Conservation (phyloP, 2,113 vertebrate species). For the Lampris incognitus region DNA sequence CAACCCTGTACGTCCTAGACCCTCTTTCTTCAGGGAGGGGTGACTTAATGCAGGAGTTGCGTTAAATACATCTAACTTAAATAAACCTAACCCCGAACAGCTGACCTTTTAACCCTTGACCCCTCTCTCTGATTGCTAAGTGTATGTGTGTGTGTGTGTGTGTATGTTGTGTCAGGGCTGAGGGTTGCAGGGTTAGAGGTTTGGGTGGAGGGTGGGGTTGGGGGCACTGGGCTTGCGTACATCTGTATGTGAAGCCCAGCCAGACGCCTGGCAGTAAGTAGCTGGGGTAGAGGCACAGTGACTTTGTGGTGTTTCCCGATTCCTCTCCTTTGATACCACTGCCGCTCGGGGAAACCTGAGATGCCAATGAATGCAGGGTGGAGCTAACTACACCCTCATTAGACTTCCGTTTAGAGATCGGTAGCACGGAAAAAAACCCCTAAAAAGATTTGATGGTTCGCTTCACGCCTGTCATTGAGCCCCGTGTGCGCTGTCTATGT, state of each 20-base stretch:
- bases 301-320: slow-evolving; percentile 63
- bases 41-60: slow-evolving; percentile 14
- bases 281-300: slow-evolving; percentile 13
- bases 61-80: background rate
- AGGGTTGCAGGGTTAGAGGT: slow-evolving; percentile 18
- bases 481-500: background rate
- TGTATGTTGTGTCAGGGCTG: slow-evolving; percentile 21
- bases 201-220: background rate
- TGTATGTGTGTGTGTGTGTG: slow-evolving; percentile 29
- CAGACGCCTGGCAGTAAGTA: slow-evolving; percentile 40
- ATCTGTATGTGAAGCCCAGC: slow-evolving; percentile 24
- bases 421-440: background rate
- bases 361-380: slow-evolving; percentile 27
- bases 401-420: slow-evolving; percentile 15
- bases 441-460: background rate
- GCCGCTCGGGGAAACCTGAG: slow-evolving; percentile 60
- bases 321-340: slow-evolving; percentile 51
- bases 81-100: too few relatives aligned
- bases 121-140: slow-evolving; percentile 58
- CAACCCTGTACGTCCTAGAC: slow-evolving; percentile 6
- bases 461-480: too few relatives aligned
- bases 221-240: slow-evolving; percentile 8
- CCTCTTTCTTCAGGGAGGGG: background rate
- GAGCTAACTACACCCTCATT: slow-evolving; percentile 20
- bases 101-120: slow-evolving; percentile 6